phyloP scores from a whole-genome alignment of 2,888 invertebrate species.

The Gonocerus acuteangulatus region DNA sequence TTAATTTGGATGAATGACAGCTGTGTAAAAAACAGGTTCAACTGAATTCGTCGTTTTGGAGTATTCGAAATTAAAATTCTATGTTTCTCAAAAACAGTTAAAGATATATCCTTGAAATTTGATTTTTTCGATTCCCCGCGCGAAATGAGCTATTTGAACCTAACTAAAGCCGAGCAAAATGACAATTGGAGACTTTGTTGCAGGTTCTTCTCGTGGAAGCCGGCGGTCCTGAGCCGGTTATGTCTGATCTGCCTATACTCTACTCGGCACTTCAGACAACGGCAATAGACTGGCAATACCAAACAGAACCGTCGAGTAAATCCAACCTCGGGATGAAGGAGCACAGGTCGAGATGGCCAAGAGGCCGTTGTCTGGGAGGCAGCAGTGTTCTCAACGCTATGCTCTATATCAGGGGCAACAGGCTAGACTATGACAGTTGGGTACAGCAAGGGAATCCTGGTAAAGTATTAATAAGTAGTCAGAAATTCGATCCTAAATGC shows the following conservation, averaged over 20 bases:
- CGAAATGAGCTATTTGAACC: too few species aligned
- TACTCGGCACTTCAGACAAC: slow-evolving; percentile 65
- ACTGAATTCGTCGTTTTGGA: too few species aligned
- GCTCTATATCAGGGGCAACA: slow-evolving; percentile 79
- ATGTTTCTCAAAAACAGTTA: too few species aligned
- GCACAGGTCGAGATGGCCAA: slow-evolving; percentile 45
- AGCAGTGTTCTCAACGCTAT: slow-evolving; percentile 81
- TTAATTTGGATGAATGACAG: too few species aligned
- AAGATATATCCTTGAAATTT: too few species aligned
- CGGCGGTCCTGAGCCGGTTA: slow-evolving; percentile 62
- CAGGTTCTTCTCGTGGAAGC: slow-evolving; percentile 68
- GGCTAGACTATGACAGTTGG: slow-evolving; percentile 80
- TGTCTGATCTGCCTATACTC: slow-evolving; percentile 64
- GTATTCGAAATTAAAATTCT: too few species aligned
- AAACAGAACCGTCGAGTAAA: slow-evolving; percentile 57
- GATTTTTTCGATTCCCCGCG: too few species aligned
- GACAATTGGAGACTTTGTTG: too few species aligned
- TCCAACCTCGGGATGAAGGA: slow-evolving; percentile 44
- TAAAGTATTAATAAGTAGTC: too few species aligned
- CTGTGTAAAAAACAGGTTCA: too few species aligned
- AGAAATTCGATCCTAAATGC: too few species aligned
- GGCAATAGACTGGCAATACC: slow-evolving; percentile 73
- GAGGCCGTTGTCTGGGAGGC: slow-evolving; percentile 57
- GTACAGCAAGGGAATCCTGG: slow-evolving; percentile 54
- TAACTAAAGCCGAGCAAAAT: too few species aligned